Base-by-base conservation (phyloP, 2,113 vertebrate genomes). In the Anguilla japonica region DNA sequence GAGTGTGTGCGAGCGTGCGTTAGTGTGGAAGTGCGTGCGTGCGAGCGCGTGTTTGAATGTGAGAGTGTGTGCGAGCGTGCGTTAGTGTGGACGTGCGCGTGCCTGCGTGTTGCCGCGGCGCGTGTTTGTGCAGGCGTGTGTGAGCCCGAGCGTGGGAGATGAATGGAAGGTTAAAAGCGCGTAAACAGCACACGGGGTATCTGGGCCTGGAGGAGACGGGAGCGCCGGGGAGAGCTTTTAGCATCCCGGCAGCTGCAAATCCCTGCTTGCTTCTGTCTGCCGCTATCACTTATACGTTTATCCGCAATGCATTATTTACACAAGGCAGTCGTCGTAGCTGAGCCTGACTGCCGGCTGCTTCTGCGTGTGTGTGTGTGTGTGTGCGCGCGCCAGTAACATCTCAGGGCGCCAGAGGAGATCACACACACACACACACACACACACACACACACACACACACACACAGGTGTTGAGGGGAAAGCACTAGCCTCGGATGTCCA, bases 391-490 rank as follows among this genome's bases (percentile, higher is more conserved):
- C 26, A 5, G 20, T 71, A n/a, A 71, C n/a, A 43, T 22, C 1
- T 39, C 40, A 26, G 60, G 22, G 16, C 18, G 43, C 26, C 40
- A 40, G 39, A 75, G 39, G 18, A 41, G 82, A 80, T 34, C 34
- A 0, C 34, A 34, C 34, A 34, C 34, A 34, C 34, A 1, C 34
- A 34, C n/a, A n/a, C n/a, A n/a, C n/a, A n/a, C n/a, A n/a, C 34
- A 67, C 34, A 1, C 34, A 34, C n/a, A n/a, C n/a, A n/a, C n/a
- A n/a, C n/a, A n/a, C 34, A 67, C 85, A 85, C 40, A 88, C 88
- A 85, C 87, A 86, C 86, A 81, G 6, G 41, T 63, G 7, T 88
- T 85, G 84, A 87, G 39, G 78, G 78, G 85, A 88, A 88, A 71
- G 63, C 82, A 63, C 40, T 80, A 87, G 82, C 50, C 81, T 88